A percentile compares a stretch with the other conserved stretches of the same genome.
These are phyloP conservation scores for Luscinia luscinia DNA, from an alignment of 2,797 vertebrate genomes.

Conservation along the genomic window DNA sequence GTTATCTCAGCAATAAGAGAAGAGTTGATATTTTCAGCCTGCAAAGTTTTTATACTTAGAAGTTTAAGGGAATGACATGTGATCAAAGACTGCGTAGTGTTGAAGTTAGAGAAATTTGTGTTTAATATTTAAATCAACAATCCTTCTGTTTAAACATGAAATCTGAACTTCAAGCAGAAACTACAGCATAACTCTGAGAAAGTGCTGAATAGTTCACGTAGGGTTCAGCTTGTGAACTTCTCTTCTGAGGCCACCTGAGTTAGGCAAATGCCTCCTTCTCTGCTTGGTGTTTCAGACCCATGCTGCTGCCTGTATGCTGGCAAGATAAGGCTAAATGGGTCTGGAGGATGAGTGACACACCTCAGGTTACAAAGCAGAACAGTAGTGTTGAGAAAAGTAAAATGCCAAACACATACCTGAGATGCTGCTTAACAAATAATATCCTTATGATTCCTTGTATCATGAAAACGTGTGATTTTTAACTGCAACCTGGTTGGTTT, in stretches of 20 bases:
- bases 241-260: background rate
- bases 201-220: background rate
- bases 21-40: background rate
- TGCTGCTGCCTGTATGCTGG: background rate
- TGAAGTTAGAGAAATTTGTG: background rate
- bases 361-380: background rate
- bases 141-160: background rate
- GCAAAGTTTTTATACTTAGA: background rate
- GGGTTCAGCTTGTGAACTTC: background rate
- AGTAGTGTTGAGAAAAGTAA: background rate
- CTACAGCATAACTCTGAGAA: background rate
- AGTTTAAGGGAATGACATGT: background rate
- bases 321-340: background rate
- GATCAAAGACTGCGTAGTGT: background rate
- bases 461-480: background rate
- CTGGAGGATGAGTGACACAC: background rate
- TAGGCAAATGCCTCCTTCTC: background rate
- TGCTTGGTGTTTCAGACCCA: background rate
- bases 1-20: background rate
- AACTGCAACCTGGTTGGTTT: background rate
- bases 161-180: background rate
- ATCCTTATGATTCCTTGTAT: background rate
- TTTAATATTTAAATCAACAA: background rate
- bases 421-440: background rate
- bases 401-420: fast-evolving